Conservation (phyloP, 1,140 invertebrate genomes). For the Pteromalus puparum region DNA sequence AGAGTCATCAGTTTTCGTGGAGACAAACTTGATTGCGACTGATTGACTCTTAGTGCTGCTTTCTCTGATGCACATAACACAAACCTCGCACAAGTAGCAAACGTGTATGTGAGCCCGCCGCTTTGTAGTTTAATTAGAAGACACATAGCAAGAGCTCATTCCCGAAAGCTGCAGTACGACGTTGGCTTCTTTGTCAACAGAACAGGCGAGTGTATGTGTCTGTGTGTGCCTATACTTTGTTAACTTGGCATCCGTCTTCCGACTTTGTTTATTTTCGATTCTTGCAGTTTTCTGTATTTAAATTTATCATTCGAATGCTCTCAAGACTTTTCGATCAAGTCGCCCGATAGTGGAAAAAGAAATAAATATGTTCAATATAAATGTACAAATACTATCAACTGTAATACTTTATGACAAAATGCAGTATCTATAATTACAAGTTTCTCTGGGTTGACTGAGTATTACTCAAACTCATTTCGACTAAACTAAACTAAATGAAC, state of each 20-base stretch:
- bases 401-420: not conserved
- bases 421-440: not conserved
- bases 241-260: not conserved
- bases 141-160: conserved; percentile 30
- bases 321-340: not conserved
- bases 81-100: conserved; percentile 34
- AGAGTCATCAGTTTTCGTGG: not conserved
- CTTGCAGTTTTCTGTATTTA: not conserved
- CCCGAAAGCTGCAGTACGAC: conserved; percentile 30
- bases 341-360: not conserved
- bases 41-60: conserved; percentile 8
- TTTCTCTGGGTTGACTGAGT: not conserved
- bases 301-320: not conserved
- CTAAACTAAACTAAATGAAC: not conserved
- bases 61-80: conserved; percentile 25
- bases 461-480: not conserved
- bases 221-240: not conserved
- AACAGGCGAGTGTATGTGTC: not conserved
- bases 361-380: too few species aligned
- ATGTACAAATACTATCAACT: not conserved
- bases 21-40: not conserved
- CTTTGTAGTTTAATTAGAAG: conserved; percentile 38
- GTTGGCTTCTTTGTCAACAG: conserved; percentile 21
- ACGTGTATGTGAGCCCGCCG: conserved; percentile 5
- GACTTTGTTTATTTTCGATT: not conserved